Evolutionary conservation across 2,888 invertebrate genomes (phyloP).

Genomic region (Agrotis clavis): DNA sequence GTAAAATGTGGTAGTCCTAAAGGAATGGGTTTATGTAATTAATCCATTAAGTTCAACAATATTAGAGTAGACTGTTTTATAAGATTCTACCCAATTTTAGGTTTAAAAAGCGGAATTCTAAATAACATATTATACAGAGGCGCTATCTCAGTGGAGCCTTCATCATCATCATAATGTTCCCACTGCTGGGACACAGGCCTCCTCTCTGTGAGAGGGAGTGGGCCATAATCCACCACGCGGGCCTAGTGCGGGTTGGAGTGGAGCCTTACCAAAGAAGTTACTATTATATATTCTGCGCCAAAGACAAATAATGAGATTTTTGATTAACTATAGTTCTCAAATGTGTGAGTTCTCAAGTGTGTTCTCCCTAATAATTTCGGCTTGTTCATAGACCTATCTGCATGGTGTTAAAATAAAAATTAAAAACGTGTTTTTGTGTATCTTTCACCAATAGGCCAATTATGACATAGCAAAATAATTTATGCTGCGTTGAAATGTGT

Average conservation of each 20-base stretch:
- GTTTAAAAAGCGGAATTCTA: background rate
- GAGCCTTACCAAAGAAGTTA: no score
- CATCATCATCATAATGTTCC: no score
- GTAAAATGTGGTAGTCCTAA: background rate
- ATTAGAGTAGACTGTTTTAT: background rate
- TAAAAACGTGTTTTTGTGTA: no score
- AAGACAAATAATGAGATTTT: background rate
- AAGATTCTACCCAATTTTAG: background rate
- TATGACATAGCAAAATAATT: background rate
- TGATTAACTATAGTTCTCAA: background rate
- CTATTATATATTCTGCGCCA: no score
- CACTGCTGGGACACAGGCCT: no score
- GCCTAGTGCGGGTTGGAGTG: no score
- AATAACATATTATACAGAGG: no score
- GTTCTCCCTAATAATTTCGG: background rate
- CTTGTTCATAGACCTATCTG: background rate
- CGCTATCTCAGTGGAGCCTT: background rate
- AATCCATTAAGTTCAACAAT: no score
- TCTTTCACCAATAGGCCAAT: background rate
- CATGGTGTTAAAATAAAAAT: background rate
- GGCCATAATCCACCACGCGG: no score
- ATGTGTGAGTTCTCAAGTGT: no score
- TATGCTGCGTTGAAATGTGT: background rate
- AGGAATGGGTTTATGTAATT: background rate
- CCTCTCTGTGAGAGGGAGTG: no score